Base-by-base conservation (phyloP, 1,140 invertebrate genomes). In the Acromyrmex echinatior region DNA sequence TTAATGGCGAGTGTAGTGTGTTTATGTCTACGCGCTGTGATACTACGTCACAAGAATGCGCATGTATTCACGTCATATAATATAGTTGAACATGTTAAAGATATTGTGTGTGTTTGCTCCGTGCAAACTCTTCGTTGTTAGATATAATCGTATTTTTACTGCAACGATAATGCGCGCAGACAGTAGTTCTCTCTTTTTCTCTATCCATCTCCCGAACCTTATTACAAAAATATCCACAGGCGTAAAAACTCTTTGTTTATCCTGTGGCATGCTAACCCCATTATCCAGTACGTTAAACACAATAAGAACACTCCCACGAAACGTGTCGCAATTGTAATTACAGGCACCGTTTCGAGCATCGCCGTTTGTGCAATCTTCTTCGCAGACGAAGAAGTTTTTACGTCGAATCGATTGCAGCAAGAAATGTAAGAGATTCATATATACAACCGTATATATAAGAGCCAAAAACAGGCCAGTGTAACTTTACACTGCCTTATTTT, bases 291-390 rank as follows among this genome's bases (percentile, higher is more conserved):
- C 28, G 45, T 18, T 53, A 39, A 77, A 60, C 56, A 77, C 31
- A 60, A 70, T 80, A 68, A 73, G 21, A 60, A 58, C 28, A 81
- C 16, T 53, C 45, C 63, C 63, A 35, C 53, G 66, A 51, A 58
- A 82, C 68, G 16, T 35, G 62, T 82, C 31, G 53, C 66, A 71
- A 82, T 82, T 60, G n/a, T 58, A 81, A 58, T 81, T 71, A 71
- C 66, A 58, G 53, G 49, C 53, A 58, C 5, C 7, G 45, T 81
- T 56, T 39, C n/a, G 53, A 56, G 21, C 35, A 18, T 58, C 39
- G 25, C 16, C 65, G 35, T 65, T 73, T 68, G 56, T 58, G 53
- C 79, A 58, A 81, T 58, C 49, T 56, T 56, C 31, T 25, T 66
- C 12, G 62, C n/a, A 35, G 25, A 12, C 45, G 25, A 28, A 45